phyloP scores from a whole-genome alignment of 2,888 invertebrate species.

The Zygothrica quintamaculata region DNA sequence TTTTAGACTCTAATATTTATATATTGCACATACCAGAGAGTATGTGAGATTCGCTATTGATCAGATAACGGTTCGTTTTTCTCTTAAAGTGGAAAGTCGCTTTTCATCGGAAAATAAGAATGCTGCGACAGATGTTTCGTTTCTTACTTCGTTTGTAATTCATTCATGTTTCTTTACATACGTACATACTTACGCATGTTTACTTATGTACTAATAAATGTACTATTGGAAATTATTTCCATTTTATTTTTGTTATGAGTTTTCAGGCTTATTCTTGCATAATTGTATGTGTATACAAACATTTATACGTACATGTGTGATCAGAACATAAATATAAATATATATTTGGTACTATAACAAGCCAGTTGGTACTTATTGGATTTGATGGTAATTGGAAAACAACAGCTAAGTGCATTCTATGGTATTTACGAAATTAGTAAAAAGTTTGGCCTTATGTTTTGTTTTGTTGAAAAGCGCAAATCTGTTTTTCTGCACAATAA shows the following conservation, averaged over 20 bases:
- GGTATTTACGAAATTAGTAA: slow-evolving; percentile 31
- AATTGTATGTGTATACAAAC: slow-evolving; percentile 6
- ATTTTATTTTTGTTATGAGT: too few species aligned
- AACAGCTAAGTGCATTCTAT: slow-evolving; percentile 31
- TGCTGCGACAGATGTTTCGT: slow-evolving; percentile 69
- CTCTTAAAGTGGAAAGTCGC: slow-evolving; percentile 52
- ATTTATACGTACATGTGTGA: not conserved
- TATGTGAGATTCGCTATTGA: too few species aligned
- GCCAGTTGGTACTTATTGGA: slow-evolving; percentile 46
- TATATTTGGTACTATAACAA: too few species aligned
- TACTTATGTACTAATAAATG: not conserved
- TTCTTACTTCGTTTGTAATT: slow-evolving; percentile 41
- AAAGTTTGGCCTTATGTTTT: slow-evolving; percentile 13
- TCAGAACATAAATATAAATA: not conserved
- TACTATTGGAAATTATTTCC: too few species aligned
- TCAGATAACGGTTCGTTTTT: not conserved
- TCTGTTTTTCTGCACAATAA: slow-evolving; percentile 20
- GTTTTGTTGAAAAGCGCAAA: slow-evolving; percentile 25
- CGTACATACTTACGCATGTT: slow-evolving; percentile 2
- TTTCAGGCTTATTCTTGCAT: too few species aligned
- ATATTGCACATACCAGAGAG: too few species aligned
- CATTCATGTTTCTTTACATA: slow-evolving; percentile 27
- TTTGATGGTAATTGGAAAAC: slow-evolving; percentile 19
- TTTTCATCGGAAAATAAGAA: slow-evolving; percentile 68
- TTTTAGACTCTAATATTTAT: too few species aligned